Evolutionary conservation across 2,888 invertebrate genomes (phyloP), one percentile per base, ranked within the genome.

Genomic region (Tachina fera): DNA sequence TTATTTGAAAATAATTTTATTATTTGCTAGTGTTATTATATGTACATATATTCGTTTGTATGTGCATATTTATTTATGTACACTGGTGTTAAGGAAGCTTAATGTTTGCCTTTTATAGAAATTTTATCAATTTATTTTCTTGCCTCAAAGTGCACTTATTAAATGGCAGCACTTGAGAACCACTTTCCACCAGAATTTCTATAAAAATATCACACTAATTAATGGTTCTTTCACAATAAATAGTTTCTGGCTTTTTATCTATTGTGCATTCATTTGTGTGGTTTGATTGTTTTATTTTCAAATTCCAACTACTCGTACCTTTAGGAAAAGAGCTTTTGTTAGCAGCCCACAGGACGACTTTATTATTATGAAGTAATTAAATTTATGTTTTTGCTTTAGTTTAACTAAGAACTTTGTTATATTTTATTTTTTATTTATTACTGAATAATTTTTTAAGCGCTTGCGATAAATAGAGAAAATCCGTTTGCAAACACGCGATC

Each of bases 241-340:
- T 47, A 76, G 9, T 56, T 76, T 74, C 19, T 51, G 16, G 11
- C 16, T 39, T 63, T 45, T 31, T 31, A 31, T 31, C 31, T 58
- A 22, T 22, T 47, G 53, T 68, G 58, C 19, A 41, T 68, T 68
- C 9, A 6, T 56, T 51, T 31, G 10, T 61, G 5, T 39, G 3
- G 51, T 22, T 53, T 60, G 1, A 61, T 60, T 65, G 4, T 71
- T 71, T 58, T 13, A 19, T 53, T 68, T 56, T 39, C n/a, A 31
- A 61, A 41, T 74, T 56, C 11, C 49, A 75, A 81, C 63, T n/a
- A n/a, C n/a, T n/a, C n/a, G n/a, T 85, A 85, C 85, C 85, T 85
- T 72, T 63, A 51, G 11, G 56, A 61, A 60, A 71, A 71, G 71
- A 71, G 84, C 84, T 72, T 77, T 72, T 53, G 68, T 47, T 53